Percentiles rank a stretch among this genome's conserved stretches.
Conservation (phyloP, 2,797 vertebrate genomes). For the Enoplosus armatus region DNA sequence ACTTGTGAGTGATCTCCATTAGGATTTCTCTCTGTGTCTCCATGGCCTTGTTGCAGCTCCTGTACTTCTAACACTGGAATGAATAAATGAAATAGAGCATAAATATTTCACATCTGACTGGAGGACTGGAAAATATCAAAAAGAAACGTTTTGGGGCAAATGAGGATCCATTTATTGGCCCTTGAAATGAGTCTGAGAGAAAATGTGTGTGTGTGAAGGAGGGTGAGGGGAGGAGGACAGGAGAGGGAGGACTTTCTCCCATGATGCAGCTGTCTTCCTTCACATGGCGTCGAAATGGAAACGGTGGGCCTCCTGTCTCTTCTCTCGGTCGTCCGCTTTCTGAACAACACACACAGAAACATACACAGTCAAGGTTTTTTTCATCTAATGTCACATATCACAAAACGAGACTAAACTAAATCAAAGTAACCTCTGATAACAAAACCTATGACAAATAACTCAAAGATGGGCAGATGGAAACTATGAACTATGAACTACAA, state of each 20-base stretch:
- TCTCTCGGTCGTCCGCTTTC: constrained; percentile 99
- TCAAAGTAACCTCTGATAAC: background rate
- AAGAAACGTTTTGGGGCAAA: constrained; percentile 67
- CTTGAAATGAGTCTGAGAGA: constrained; percentile 47
- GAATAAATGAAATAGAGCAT: constrained; percentile 66
- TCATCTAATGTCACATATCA: background rate
- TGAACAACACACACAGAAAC: constrained; percentile 79
- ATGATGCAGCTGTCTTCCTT: constrained; percentile 61
- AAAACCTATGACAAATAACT: background rate
- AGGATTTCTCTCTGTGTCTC: constrained; percentile 50
- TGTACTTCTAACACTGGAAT: constrained; percentile 68
- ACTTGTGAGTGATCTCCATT: constrained; percentile 20
- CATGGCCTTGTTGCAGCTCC: constrained; percentile 51
- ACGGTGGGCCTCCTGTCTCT: constrained; percentile 96
- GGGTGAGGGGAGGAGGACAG: background rate
- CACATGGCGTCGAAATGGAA: constrained; percentile 99
- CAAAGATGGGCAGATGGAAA: background rate
- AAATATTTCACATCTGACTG: constrained; percentile 68
- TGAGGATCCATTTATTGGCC: constrained; percentile 56
- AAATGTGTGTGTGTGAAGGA: constrained; percentile 14
- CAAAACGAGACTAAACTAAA: background rate
- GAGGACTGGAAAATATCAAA: constrained; percentile 61
- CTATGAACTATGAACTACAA: background rate
- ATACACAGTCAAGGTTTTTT: background rate
- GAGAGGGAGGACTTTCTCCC: constrained; percentile 29